These are phyloP conservation scores for Mesorhabditis sp. DNA, from an alignment of 2,888 invertebrate species.

Conservation along the genomic window DNA sequence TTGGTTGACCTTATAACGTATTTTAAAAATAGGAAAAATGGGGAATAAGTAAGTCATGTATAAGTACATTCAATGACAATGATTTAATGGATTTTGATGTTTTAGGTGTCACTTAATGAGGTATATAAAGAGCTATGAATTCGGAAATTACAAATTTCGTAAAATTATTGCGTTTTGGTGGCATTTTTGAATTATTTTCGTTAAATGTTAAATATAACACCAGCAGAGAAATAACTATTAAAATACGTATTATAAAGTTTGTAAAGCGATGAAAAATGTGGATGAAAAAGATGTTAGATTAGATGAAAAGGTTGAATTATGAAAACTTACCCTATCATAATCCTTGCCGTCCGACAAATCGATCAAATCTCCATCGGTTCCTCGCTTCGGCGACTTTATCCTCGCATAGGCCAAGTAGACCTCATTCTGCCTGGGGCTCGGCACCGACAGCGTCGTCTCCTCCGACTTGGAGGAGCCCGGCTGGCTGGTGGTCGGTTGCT, in stretches of 20 bases:
- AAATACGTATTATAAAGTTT: background rate
- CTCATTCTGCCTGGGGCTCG: background rate
- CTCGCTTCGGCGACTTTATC: background rate
- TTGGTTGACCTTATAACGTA: too few relatives aligned
- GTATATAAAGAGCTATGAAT: too few relatives aligned
- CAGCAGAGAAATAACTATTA: background rate
- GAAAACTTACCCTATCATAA: too few relatives aligned
- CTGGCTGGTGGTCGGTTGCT: too few relatives aligned
- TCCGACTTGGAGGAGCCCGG: background rate
- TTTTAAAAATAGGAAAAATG: too few relatives aligned
- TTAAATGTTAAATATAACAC: background rate
- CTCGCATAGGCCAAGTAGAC: background rate
- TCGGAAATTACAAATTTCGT: too few relatives aligned
- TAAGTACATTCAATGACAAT: too few relatives aligned
- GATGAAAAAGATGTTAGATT: background rate
- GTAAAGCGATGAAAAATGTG: slow-evolving; percentile 2
- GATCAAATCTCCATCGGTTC: background rate
- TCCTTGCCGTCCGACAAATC: background rate
- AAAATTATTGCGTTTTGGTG: too few relatives aligned
- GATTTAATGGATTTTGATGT: too few relatives aligned
- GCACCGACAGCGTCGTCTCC: background rate
- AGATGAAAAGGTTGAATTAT: too few relatives aligned
- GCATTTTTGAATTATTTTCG: background rate
- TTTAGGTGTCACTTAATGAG: too few relatives aligned
- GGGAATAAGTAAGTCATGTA: too few relatives aligned